A percentile compares a stretch with the other conserved stretches of the same genome.
phyloP scores from a whole-genome alignment of 2,113 vertebrate species.

The Archocentrus centrarchus region DNA sequence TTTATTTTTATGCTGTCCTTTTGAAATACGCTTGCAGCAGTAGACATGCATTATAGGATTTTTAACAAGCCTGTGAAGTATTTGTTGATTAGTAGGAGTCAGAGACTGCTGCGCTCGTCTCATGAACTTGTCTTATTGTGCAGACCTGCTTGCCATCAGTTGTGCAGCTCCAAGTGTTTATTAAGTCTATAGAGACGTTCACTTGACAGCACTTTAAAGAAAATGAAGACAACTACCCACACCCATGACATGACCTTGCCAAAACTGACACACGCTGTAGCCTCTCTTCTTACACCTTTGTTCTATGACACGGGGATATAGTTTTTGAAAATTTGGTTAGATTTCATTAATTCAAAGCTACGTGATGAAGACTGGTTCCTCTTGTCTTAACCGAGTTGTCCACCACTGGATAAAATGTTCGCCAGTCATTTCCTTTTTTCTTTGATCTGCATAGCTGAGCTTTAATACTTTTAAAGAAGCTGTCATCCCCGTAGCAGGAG shows the following conservation, averaged over 20 bases:
- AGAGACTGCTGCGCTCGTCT: slow-evolving; percentile 29
- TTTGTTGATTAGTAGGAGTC: slow-evolving; percentile 40
- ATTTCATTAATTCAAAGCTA: slow-evolving; percentile 38
- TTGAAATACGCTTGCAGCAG: slow-evolving; percentile 7
- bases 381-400: slow-evolving; percentile 22
- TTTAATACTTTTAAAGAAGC: slow-evolving; percentile 18
- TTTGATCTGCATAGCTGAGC: slow-evolving; percentile 64
- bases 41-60: slow-evolving; percentile 20
- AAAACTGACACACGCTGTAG: slow-evolving; percentile 38
- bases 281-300: slow-evolving; percentile 37
- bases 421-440: slow-evolving; percentile 34
- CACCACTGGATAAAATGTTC: slow-evolving; percentile 30
- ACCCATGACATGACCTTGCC: slow-evolving; percentile 39
- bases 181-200: slow-evolving; percentile 56
- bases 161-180: slow-evolving; percentile 34
- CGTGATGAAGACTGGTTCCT: slow-evolving; percentile 23
- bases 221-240: slow-evolving; percentile 47
- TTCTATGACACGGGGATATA: slow-evolving; percentile 33
- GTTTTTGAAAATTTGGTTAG: slow-evolving; percentile 14
- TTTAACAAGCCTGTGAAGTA: slow-evolving; percentile 22
- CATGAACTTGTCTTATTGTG: slow-evolving; percentile 40
- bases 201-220: slow-evolving; percentile 65
- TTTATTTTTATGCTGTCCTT: not conserved
- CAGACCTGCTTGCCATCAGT: slow-evolving; percentile 36
- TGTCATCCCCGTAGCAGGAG: slow-evolving; percentile 5